Evolutionary conservation across 2,888 invertebrate genomes (phyloP), one percentile per base, ranked within the genome.

Genomic region (Choreutis nemorana): DNA sequence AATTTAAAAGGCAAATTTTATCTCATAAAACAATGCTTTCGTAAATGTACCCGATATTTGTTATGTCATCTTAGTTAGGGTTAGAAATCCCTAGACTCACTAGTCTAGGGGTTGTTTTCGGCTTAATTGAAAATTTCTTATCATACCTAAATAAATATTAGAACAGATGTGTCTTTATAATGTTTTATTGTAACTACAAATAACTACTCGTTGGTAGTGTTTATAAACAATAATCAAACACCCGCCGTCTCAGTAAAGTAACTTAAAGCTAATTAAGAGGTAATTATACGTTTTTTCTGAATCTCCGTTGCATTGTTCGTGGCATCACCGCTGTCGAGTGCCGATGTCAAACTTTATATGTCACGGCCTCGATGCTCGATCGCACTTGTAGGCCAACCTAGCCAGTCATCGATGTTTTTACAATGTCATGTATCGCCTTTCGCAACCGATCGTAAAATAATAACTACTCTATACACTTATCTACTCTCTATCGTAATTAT

Each of bases 311-410:
- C 51, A 61, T 64, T 63, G 64, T 67, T 58, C 48, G 45, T 54
- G 48, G 54, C 55, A 55, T 63, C 59, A 54, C 37, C 26, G 34
- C 37, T 37, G 34, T 40, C 42, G 31, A 35, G 37, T 39, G 42
- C 45, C 63, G 65, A 57, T 64, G 68, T 66, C 67, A 62, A 55
- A 60, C 52, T 68, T 72, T 66, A 67, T 75, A 66, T 77, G 75
- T 77, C 75, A 75, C 40, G 75, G 75, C 46, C 70, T 41, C 53
- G 56, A 48, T 61, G 71, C 70, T 71, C 67, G 68, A 70, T 66
- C 65, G 77, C 70, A 63, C 70, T 75, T 73, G 73, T 75, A 75
- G 77, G 75, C 70, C 75, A 56, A n/a, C n/a, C n/a, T n/a, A n/a
- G n/a, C n/a, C 54, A 59, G 54, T 53, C 64, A 71, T 67, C 67